Evolutionary conservation across 2,888 invertebrate genomes (phyloP), one percentile per base, ranked within the genome.

Genomic region (Microdon myrmicae): DNA sequence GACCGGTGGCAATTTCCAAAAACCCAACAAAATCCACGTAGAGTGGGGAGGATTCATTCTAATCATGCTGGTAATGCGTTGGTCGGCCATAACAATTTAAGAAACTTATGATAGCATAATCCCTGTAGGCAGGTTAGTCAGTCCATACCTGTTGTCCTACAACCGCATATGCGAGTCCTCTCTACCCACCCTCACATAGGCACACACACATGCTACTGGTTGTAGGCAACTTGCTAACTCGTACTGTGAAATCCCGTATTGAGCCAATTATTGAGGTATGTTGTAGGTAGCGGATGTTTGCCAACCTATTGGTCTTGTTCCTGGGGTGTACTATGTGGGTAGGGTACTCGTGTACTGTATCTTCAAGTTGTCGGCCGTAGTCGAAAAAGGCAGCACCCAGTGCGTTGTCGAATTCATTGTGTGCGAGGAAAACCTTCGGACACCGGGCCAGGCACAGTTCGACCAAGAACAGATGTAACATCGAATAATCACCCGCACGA

Each of bases 11-110:
- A n/a, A n/a, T n/a, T n/a, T n/a, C n/a, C n/a, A n/a, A n/a, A n/a
- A n/a, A n/a, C n/a, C n/a, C n/a, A n/a, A n/a, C n/a, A n/a, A n/a
- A n/a, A n/a, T n/a, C n/a, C n/a, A n/a, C n/a, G n/a, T n/a, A n/a
- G n/a, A n/a, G n/a, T n/a, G n/a, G n/a, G n/a, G n/a, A n/a, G n/a
- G n/a, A n/a, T n/a, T n/a, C n/a, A n/a, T n/a, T n/a, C n/a, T n/a
- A n/a, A n/a, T n/a, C n/a, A n/a, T n/a, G n/a, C n/a, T n/a, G n/a
- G n/a, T n/a, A n/a, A n/a, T n/a, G n/a, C n/a, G n/a, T n/a, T n/a
- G n/a, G n/a, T n/a, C n/a, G n/a, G n/a, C n/a, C n/a, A n/a, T n/a
- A 64, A 53, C 64, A 58, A 64, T 58, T 51, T 64, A 58, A 51
- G 58, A 58, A 49, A 58, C 58, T 58, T 58, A 53, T 64, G 58